A percentile compares a stretch with the other conserved stretches of the same genome.
Conservation (phyloP, 2,113 vertebrate species). For the Passer domesticus region DNA sequence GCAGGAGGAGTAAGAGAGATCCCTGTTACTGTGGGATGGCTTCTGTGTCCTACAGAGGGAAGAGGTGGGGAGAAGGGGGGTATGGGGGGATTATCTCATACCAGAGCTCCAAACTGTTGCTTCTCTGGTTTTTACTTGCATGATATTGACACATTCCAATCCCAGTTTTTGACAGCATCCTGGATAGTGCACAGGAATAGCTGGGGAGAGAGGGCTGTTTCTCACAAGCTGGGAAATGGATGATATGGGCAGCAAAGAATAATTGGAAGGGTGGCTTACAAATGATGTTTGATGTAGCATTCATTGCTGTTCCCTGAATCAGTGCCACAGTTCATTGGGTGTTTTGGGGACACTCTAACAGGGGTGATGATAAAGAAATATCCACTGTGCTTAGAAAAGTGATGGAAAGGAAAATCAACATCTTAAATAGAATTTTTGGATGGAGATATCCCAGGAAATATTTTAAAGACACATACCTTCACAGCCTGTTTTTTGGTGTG, state of each 20-base stretch:
- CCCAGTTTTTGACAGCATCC: not conserved
- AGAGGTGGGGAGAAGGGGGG: not conserved
- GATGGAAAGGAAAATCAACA: not conserved
- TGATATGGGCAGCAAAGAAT: not conserved
- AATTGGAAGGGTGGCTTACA: not conserved
- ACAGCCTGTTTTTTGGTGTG: not conserved
- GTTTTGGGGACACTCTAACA: not conserved
- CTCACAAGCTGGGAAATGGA: not conserved
- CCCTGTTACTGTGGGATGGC: not conserved
- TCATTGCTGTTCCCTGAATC: not conserved
- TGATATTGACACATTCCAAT: not conserved
- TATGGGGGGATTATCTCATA: not conserved
- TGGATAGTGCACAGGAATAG: not conserved
- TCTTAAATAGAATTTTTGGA: not conserved
- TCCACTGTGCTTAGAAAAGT: not conserved
- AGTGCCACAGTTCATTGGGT: not conserved
- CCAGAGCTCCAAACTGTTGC: not conserved
- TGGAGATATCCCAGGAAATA: not conserved
- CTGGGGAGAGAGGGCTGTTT: not conserved
- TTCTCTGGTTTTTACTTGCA: not conserved
- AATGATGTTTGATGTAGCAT: not conserved
- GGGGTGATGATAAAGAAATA: not conserved
- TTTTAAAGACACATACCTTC: not conserved
- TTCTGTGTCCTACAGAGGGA: not conserved
- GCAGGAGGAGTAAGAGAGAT: not conserved